Conservation (phyloP, 2,113 vertebrate species). For the Alectura lathami region DNA sequence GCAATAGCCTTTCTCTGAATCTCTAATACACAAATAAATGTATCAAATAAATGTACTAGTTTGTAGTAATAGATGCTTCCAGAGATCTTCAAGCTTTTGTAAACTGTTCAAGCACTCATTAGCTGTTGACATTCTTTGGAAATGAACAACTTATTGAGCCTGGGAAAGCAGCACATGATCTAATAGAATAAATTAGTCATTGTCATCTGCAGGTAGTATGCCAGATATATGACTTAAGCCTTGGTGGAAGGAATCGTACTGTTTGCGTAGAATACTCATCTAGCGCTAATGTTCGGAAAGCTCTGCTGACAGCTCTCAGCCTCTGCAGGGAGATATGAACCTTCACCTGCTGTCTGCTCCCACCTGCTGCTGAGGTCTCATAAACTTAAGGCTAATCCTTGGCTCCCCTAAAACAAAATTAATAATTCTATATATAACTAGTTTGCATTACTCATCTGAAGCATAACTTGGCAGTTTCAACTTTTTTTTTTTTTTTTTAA, state of each 20-base stretch:
- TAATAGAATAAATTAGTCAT: conserved; percentile 63
- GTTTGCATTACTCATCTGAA: neutral
- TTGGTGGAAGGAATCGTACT: neutral
- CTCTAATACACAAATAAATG: neutral
- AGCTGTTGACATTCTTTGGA: conserved; percentile 51
- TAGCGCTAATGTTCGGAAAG: neutral
- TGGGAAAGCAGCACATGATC: conserved; percentile 45
- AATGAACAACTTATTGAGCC: conserved; percentile 58
- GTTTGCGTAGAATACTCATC: conserved; percentile 47
- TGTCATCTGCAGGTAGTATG: conserved; percentile 54
- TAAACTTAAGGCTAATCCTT: conserved; percentile 17
- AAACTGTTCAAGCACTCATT: conserved; percentile 3
- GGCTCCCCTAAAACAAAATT: neutral
- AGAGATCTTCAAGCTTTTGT: neutral
- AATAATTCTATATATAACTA: neutral
- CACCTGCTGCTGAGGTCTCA: conserved; percentile 24
- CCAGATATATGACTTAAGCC: conserved; percentile 56
- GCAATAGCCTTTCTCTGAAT: neutral
- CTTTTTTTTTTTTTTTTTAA: neutral
- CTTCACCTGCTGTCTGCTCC: conserved; percentile 59
- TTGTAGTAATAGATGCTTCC: neutral
- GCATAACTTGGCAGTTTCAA: neutral
- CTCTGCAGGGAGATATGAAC: conserved; percentile 44
- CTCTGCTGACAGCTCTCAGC: conserved; percentile 30
- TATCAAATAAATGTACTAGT: no score